Evolutionary conservation across 2,113 vertebrate species (phyloP).

Genomic region (Nothocercus nigrocapillus): DNA sequence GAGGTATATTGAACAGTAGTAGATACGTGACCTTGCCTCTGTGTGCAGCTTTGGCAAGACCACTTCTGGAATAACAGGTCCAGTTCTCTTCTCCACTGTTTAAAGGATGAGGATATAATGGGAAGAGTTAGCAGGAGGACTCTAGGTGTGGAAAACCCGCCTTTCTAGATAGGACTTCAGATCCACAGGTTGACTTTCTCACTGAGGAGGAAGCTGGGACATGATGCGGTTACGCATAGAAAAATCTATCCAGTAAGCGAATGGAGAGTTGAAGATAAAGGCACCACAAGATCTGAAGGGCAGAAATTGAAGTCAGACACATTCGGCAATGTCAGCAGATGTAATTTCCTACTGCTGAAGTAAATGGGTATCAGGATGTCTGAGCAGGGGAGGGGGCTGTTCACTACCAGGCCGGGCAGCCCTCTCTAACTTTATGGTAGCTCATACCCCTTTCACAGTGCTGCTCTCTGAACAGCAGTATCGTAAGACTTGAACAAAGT

Average conservation of each 20-base stretch:
- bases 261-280: background rate
- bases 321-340: background rate
- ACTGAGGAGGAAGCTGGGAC: fast-evolving
- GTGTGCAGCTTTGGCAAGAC: fast-evolving
- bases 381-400: background rate
- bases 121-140: background rate
- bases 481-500: background rate
- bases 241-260: background rate
- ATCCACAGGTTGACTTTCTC: background rate
- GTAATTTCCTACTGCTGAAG: background rate
- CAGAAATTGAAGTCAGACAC: background rate
- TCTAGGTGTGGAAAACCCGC: background rate
- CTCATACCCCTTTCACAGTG: background rate
- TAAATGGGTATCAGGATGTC: background rate
- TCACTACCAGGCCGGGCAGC: fast-evolving
- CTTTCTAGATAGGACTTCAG: background rate
- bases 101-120: background rate
- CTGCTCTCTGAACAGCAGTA: background rate
- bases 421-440: background rate
- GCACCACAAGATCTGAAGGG: background rate
- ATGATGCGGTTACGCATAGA: background rate
- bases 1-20: background rate
- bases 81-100: background rate
- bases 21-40: fast-evolving
- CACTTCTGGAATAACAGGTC: background rate